These are phyloP conservation scores for Nasua narica DNA, from an alignment of 2,797 vertebrate genomes.

Conservation along the genomic window DNA sequence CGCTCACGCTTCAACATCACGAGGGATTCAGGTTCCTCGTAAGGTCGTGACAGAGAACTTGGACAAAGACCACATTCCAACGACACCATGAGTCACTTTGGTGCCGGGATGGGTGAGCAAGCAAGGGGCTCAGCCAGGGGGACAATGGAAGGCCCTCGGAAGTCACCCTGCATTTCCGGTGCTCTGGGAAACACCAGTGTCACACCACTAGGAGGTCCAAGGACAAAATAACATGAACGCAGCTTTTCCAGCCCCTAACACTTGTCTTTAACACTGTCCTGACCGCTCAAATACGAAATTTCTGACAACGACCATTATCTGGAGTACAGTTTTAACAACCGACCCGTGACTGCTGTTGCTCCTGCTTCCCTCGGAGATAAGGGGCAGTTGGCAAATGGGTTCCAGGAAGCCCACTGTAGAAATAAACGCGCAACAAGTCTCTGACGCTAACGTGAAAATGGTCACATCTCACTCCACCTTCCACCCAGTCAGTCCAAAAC, in stretches of 20 bases:
- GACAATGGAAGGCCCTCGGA: neutral
- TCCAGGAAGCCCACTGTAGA: neutral
- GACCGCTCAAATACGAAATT: neutral
- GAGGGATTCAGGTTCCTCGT: neutral
- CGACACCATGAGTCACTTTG: neutral
- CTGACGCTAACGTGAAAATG: neutral
- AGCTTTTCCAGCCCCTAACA: neutral
- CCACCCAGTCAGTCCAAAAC: neutral
- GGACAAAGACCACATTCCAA: neutral
- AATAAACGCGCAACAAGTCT: neutral
- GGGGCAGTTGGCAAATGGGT: neutral
- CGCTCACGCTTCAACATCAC: neutral
- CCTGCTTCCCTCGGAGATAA: constrained; percentile 18
- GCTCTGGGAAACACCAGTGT: neutral
- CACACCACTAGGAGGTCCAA: neutral
- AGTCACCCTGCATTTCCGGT: neutral
- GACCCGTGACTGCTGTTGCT: neutral
- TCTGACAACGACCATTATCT: neutral
- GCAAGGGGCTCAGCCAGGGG: neutral
- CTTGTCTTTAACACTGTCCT: neutral
- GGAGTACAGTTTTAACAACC: neutral
- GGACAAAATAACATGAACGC: neutral
- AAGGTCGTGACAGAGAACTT: neutral
- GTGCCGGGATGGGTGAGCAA: neutral
- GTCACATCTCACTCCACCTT: neutral